Evolutionary conservation across 1,140 invertebrate genomes (phyloP).

Genomic region (Rhagoletis zephyria): DNA sequence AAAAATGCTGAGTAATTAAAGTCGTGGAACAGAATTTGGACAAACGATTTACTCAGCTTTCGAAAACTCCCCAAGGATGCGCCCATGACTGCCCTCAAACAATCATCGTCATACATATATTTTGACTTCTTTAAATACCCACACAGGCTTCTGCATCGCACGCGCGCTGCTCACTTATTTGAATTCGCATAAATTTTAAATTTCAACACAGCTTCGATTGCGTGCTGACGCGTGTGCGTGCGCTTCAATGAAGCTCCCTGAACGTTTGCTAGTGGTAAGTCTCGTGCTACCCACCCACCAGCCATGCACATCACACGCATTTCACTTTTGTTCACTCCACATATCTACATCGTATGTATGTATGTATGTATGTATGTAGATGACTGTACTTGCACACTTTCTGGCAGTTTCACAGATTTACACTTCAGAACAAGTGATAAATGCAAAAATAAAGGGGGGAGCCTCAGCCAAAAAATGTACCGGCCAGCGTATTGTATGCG

Average conservation of each 20-base stretch:
- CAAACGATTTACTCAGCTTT: no score
- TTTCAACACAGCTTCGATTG: conserved; percentile 35
- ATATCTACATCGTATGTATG: no score
- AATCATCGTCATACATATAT: no score
- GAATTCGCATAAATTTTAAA: conserved; percentile 47
- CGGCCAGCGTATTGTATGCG: not conserved
- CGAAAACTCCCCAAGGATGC: no score
- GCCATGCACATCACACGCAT: not conserved
- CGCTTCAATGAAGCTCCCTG: not conserved
- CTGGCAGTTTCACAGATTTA: conserved; percentile 38
- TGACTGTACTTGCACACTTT: not conserved
- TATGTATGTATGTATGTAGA: not conserved
- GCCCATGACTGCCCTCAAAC: no score
- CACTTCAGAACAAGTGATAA: conserved; percentile 37
- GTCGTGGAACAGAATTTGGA: no score
- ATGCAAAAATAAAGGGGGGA: conserved; percentile 13
- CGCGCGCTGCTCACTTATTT: not conserved
- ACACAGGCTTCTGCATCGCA: not conserved
- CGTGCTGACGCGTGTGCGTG: conserved; percentile 37
- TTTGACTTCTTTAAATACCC: no score
- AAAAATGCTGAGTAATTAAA: no score
- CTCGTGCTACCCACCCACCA: no score
- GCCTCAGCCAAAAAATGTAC: not conserved
- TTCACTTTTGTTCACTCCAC: not conserved
- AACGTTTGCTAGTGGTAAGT: not conserved